Percentiles rank a stretch among this genome's conserved stretches.
Evolutionary conservation across 2,797 vertebrate genomes (phyloP).

Genomic region (Eulemur mongoz): DNA sequence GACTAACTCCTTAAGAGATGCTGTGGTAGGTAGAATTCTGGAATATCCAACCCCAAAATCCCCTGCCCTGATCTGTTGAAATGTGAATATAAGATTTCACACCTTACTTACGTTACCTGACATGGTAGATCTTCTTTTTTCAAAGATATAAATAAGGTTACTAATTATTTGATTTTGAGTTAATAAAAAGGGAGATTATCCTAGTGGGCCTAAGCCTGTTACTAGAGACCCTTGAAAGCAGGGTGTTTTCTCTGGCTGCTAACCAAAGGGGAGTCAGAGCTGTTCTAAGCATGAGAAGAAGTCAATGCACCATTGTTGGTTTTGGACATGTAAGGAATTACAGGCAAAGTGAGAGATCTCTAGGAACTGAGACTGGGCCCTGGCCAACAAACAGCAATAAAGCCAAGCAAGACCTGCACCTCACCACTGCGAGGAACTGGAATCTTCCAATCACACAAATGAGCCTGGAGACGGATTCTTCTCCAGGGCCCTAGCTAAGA

Average conservation of each 20-base stretch:
- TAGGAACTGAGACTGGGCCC: too few species aligned
- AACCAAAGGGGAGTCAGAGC: background rate
- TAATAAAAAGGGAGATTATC: background rate
- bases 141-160: background rate
- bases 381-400: too few species aligned
- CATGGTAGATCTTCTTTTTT: background rate
- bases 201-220: too few species aligned
- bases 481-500: background rate
- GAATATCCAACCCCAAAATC: accelerated
- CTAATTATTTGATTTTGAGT: background rate
- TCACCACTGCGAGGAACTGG: too few species aligned
- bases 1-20: too few species aligned
- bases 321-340: background rate
- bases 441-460: too few species aligned
- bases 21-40: accelerated
- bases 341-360: accelerated
- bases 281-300: accelerated
- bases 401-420: background rate
- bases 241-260: background rate
- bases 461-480: background rate
- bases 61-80: too few species aligned
- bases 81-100: accelerated
- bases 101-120: accelerated
- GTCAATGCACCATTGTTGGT: accelerated
- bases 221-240: accelerated